Base-by-base conservation (phyloP, 2,113 vertebrate genomes). In the Fregata magnificens region DNA sequence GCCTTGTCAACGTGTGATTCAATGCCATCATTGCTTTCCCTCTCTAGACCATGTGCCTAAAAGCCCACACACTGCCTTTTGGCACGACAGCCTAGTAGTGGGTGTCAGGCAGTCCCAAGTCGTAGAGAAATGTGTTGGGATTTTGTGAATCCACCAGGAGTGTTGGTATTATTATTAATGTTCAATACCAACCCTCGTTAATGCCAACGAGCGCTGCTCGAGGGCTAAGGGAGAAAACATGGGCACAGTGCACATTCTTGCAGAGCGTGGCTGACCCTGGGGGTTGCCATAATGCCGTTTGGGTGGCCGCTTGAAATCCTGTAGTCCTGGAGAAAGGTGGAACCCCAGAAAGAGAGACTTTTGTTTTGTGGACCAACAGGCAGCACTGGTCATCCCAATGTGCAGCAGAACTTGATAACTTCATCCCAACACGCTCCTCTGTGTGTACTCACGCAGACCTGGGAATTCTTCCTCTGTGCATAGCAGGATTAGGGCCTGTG, bases 51-150 rank as follows among this genome's bases (percentile, higher is more conserved):
- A 2, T 14, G 12, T 17, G 28, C n/a, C 44, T 20, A 34, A 58
- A 34, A 21, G 53, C 22, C 66, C 65, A 22, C 17, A 45, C 8
- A 29, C 76, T 89, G 47, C 32, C 50, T n/a, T 55, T 36, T 62
- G 40, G 17, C 55, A 28, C 1, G 1, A 26, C 52, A n/a, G 52
- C 53, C 45, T 21, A 2, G 34, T 11, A 32, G 25, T 0, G 2
- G 50, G 44, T 8, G 4, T 72, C 49, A 9, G 29, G 12, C 18
- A 19, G 56, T 21, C 24, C 32, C 38, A 24, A 9, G 50, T 3
- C 20, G 2, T 20, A 36, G 44, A 29, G 59, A 22, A 26, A 12
- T 0, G 3, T 5, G 11, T 25, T 36, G n/a, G 47, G 40, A 32
- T 38, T 40, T 49, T 53, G 76, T 36, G 62, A 58, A 10, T 13